Percentiles rank a stretch among this genome's conserved stretches.
These are phyloP conservation scores for Lepidotrigona ventralis DNA, from an alignment of 1,140 invertebrate species.

Conservation along the genomic window DNA sequence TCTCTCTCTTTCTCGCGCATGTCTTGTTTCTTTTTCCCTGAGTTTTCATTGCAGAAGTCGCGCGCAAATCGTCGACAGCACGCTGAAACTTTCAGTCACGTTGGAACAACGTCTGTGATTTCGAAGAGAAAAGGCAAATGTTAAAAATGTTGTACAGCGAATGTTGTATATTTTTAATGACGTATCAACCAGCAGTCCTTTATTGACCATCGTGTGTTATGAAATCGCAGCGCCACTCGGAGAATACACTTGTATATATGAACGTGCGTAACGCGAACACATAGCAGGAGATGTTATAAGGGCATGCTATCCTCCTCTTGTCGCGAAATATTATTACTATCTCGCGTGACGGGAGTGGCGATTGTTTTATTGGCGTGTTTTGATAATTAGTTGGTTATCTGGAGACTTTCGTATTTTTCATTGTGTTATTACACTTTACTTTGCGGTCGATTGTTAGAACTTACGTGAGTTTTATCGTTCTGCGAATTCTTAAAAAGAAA, in stretches of 20 bases:
- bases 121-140: neutral
- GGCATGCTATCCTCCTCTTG: neutral
- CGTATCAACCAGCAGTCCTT: neutral
- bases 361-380: no score
- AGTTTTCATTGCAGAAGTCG: neutral
- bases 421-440: no score
- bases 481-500: no score
- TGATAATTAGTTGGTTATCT: no score
- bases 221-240: neutral
- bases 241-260: neutral
- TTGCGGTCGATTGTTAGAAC: no score
- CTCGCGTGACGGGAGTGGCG: neutral
- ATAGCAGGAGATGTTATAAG: neutral
- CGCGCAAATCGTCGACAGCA: neutral
- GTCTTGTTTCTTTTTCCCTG: neutral
- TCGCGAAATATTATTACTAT: neutral
- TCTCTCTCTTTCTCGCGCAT: neutral
- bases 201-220: neutral
- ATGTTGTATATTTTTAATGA: no score
- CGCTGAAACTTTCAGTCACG: neutral
- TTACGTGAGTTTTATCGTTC: no score
- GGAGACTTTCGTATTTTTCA: no score
- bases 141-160: no score
- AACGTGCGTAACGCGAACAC: neutral
- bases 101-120: no score